phyloP scores from a whole-genome alignment of 1,140 invertebrate species.

The Yoshiicerus persimilis region DNA sequence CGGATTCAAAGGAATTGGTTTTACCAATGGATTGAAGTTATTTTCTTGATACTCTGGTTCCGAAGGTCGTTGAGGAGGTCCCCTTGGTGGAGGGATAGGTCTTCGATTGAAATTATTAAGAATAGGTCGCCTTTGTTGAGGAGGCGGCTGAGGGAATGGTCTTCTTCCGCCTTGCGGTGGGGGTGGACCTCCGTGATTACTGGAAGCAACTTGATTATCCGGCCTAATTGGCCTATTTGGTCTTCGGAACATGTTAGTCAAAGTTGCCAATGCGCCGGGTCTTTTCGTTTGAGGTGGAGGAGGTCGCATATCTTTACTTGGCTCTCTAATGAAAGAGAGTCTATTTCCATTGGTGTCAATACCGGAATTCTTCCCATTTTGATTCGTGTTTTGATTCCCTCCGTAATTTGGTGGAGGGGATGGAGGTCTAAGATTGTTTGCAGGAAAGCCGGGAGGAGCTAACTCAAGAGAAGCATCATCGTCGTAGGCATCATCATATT shows the following conservation, averaged over 20 bases:
- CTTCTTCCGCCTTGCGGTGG: background rate
- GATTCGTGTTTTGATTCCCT: background rate
- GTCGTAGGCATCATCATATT: background rate
- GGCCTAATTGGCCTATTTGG: background rate
- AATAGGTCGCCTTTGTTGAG: background rate
- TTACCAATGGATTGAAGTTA: background rate
- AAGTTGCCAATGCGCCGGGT: slow-evolving; percentile 10
- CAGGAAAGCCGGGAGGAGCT: background rate
- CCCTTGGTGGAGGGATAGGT: background rate
- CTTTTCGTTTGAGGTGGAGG: slow-evolving; percentile 13
- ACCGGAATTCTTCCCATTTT: background rate
- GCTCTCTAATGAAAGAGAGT: background rate
- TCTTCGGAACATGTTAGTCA: slow-evolving; percentile 34
- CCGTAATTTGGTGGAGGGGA: slow-evolving; percentile 19
- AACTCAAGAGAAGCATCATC: background rate
- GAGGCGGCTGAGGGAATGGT: slow-evolving; percentile 23
- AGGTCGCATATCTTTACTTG: background rate
- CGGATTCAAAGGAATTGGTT: slow-evolving; percentile 10
- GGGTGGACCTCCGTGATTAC: background rate
- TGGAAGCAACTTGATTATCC: background rate
- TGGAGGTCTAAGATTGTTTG: slow-evolving; percentile 21
- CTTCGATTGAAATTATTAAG: background rate
- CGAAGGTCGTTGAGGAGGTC: background rate
- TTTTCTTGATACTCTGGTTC: background rate
- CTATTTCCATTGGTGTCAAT: background rate